Evolutionary conservation across 35 echinoderm and acorn worm genomes (phyloP), one percentile per base, ranked within the genome.

Genomic region (Apostichopus japonicus): DNA sequence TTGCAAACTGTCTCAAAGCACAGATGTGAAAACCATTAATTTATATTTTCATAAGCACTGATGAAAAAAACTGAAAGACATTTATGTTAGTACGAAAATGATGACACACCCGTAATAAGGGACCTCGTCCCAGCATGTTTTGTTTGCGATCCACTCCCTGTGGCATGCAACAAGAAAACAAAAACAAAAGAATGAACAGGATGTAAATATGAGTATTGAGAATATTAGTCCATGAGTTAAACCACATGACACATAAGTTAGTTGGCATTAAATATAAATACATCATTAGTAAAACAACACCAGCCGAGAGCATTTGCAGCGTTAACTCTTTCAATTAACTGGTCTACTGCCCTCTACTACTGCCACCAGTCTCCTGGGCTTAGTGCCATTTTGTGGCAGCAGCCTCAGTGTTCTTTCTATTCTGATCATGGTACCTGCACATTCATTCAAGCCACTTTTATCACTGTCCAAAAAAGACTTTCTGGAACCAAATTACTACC

Each of bases 71-170:
- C 4, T 75, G 71, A 24, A 21, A 19, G 71, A 54, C 56, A 84
- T 15, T 22, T 23, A 84, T 58, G 55, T 55, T 84, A 55, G 22
- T 84, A 84, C 24, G 81, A 84, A 84, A 57, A 84, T 89, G 27
- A 71, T 22, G 67, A 89, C 86, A 89, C 86, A 89, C 86, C 86
- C 86, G 59, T 67, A 89, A 75, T 52, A 89, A 89, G 59, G 86
- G 86, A 75, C 86, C 86, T 89, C 63, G 61, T 89, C 86, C 67
- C 86, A 67, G 16, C 86, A 89, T 72, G 67, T 65, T 65, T 54
- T 89, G 16, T 33, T 89, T 89, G 23, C 59, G 67, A 75, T 89
- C 67, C 59, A 72, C 27, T 89, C 86, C 86, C 86, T 89, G 86
- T 75, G 27, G 86, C 86, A 89, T 89, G 86, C 86, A 89, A 62